A percentile compares a stretch with the other conserved stretches of the same genome.
Evolutionary conservation across 2,797 vertebrate genomes (phyloP).

Genomic region (Bryconaethiops microstoma): DNA sequence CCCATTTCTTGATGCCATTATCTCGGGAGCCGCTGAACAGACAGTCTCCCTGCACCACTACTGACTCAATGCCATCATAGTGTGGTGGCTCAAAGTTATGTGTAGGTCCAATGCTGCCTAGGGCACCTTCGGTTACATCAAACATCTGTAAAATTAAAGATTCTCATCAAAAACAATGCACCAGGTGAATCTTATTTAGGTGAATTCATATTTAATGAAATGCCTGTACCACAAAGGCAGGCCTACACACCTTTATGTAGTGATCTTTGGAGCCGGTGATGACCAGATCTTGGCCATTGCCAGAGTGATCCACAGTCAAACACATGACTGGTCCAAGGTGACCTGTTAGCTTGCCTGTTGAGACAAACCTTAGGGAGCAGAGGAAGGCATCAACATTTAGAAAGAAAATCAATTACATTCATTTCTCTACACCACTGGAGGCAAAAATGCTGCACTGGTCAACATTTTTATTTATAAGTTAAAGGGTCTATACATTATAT

Average conservation of each 20-base stretch:
- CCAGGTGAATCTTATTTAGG: neutral
- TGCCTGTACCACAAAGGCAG: neutral
- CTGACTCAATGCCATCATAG: constrained; percentile 96
- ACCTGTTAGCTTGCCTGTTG: constrained; percentile 92
- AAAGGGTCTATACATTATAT: too few relatives aligned
- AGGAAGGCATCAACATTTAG: neutral
- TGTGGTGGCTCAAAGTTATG: constrained; percentile 98
- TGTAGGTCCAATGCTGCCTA: constrained; percentile 88
- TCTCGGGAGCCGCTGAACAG: constrained; percentile 96
- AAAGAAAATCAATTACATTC: neutral
- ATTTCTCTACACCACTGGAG: neutral
- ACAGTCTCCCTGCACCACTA: constrained; percentile 90
- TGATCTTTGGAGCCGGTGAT: constrained; percentile 98
- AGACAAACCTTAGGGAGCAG: constrained; percentile 85
- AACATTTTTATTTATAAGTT: neutral
- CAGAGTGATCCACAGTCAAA: constrained; percentile 91
- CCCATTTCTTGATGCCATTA: constrained; percentile 99
- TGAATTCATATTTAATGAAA: neutral
- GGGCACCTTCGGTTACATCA: constrained; percentile 90
- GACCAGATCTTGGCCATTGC: constrained; percentile 91
- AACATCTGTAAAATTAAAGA: constrained; percentile 84
- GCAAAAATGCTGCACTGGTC: neutral
- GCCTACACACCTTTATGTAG: constrained; percentile 85
- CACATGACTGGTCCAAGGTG: constrained; percentile 98
- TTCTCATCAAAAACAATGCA: neutral